phyloP scores from a whole-genome alignment of 1,140 invertebrate species.

The Drosophila teissieri region DNA sequence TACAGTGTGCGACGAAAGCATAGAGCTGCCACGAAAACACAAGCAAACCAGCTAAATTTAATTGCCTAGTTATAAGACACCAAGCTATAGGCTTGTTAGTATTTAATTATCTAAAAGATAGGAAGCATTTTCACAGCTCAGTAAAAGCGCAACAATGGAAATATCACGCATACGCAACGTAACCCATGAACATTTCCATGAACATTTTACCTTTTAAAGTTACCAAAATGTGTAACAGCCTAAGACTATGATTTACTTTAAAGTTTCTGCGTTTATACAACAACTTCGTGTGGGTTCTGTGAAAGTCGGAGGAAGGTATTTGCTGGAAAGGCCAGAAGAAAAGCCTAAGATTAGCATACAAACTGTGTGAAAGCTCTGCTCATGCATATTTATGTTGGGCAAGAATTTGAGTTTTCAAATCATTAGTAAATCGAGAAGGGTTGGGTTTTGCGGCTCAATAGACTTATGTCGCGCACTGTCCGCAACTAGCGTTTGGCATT shows the following conservation, averaged over 20 bases:
- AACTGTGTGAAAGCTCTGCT: neutral
- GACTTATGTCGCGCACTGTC: slow-evolving; percentile 33
- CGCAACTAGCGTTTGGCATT: slow-evolving; percentile 29
- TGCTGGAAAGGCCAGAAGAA: neutral
- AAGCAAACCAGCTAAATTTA: neutral
- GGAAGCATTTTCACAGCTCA: too few relatives aligned
- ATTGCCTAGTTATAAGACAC: too few relatives aligned
- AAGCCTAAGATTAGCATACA: neutral
- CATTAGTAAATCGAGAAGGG: neutral
- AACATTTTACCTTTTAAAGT: neutral
- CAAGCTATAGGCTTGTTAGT: neutral
- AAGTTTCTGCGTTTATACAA: neutral
- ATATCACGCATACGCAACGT: neutral
- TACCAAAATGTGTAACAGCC: neutral
- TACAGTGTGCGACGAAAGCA: slow-evolving; percentile 10
- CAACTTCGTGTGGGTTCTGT: neutral
- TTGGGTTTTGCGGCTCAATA: neutral
- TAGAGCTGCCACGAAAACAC: neutral
- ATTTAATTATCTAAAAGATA: too few relatives aligned
- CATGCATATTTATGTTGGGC: slow-evolving; percentile 1
- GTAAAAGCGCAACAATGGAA: too few relatives aligned
- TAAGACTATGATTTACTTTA: neutral
- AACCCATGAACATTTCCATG: neutral
- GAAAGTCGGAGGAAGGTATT: neutral
- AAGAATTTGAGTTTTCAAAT: slow-evolving; percentile 8